Percentiles rank a stretch among this genome's conserved stretches.
These are phyloP conservation scores for Coenonympha glycerion DNA, from an alignment of 2,888 invertebrate genomes.

Conservation along the genomic window DNA sequence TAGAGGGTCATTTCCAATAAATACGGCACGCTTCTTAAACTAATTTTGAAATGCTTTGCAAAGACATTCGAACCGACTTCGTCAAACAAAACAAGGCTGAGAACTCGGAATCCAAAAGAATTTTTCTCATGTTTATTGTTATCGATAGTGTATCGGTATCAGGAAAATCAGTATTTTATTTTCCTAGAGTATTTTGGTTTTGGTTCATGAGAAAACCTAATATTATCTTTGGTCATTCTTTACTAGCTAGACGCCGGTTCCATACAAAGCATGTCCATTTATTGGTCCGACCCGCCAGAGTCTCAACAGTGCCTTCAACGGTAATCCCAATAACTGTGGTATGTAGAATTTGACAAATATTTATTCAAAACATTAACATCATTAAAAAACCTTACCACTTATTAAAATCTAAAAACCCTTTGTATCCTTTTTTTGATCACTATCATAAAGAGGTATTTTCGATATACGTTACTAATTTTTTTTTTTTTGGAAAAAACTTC, in stretches of 20 bases:
- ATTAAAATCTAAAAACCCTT: slow-evolving; percentile 67
- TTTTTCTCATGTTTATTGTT: too few species aligned
- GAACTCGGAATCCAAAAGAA: too few species aligned
- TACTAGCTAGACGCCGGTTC: too few species aligned
- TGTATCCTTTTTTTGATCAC: slow-evolving; percentile 66
- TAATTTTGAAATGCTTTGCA: too few species aligned
- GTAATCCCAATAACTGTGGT: slow-evolving; percentile 34
- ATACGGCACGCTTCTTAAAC: background rate
- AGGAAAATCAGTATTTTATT: too few species aligned
- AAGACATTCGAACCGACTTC: too few species aligned
- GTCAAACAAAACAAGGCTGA: too few species aligned
- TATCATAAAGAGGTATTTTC: slow-evolving; percentile 72
- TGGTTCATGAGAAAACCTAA: too few species aligned
- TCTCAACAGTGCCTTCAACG: slow-evolving; percentile 24
- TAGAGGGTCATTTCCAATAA: background rate
- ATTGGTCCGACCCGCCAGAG: background rate
- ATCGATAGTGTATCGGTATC: too few species aligned
- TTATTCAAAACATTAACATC: slow-evolving; percentile 63
- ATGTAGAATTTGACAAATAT: slow-evolving; percentile 67
- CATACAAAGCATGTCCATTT: background rate
- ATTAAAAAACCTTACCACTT: slow-evolving; percentile 67
- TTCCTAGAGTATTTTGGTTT: too few species aligned
- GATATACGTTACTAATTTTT: slow-evolving; percentile 52
- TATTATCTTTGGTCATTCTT: too few species aligned
- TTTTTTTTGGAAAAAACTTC: slow-evolving; percentile 50